Conservation (phyloP, 2,797 vertebrate species). For the Dendrocincla fuliginosa region DNA sequence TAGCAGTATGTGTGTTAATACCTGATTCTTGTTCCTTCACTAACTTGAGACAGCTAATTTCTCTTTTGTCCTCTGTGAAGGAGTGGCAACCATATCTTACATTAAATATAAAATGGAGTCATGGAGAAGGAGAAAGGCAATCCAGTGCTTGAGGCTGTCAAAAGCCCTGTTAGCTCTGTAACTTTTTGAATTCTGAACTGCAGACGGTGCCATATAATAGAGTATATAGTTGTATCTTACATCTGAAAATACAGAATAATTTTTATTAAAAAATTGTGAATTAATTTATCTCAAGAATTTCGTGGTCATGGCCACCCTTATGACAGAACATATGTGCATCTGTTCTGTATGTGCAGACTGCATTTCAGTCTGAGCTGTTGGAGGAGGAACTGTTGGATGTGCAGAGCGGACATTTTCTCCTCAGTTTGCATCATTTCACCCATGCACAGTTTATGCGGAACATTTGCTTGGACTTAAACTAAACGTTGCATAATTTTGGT, state of each 20-base stretch:
- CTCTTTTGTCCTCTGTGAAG: slow-evolving; percentile 25
- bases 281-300: background rate
- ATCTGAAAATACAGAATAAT: background rate
- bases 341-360: background rate
- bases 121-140: background rate
- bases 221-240: background rate
- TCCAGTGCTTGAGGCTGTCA: background rate
- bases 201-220: rapidly evolving
- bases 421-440: background rate
- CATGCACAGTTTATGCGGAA: background rate
- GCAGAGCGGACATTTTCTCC: slow-evolving; percentile 49
- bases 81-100: slow-evolving; percentile 13
- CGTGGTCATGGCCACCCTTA: background rate
- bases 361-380: background rate
- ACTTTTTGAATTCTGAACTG: background rate
- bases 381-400: background rate
- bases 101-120: slow-evolving; percentile 50
- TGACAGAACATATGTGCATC: background rate
- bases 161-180: background rate
- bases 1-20: background rate
- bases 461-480: slow-evolving; percentile 1
- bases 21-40: background rate
- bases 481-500: background rate
- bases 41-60: background rate
- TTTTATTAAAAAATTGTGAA: background rate